Evolutionary conservation across 2,888 invertebrate genomes (phyloP).

Genomic region (Meiosimyza decipiens): DNA sequence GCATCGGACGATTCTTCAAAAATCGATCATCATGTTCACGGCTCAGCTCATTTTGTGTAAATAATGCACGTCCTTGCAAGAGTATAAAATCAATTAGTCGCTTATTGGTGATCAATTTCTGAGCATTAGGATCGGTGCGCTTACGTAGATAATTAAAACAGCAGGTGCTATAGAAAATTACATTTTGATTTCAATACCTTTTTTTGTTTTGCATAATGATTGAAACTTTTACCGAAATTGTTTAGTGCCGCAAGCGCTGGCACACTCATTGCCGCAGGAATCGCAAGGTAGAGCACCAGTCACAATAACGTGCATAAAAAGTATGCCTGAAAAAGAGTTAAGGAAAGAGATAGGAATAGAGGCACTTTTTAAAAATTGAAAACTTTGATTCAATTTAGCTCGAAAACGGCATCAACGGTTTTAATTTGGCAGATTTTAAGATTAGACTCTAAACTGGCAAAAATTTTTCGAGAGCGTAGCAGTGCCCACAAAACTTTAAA

Average conservation of each 20-base stretch:
- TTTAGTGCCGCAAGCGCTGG: slow-evolving; percentile 74
- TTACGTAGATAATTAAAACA: slow-evolving; percentile 77
- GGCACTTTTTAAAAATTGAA: not conserved
- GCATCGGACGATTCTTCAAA: not conserved
- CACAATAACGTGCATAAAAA: slow-evolving; percentile 50
- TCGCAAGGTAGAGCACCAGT: slow-evolving; percentile 69
- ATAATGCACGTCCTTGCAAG: slow-evolving; percentile 60
- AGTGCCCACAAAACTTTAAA: no score
- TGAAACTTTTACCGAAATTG: slow-evolving; percentile 68
- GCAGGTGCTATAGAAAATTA: slow-evolving; percentile 68
- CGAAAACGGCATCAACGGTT: not conserved
- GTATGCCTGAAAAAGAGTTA: slow-evolving; percentile 46
- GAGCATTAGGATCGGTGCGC: slow-evolving; percentile 62
- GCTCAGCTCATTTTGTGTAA: slow-evolving; percentile 54
- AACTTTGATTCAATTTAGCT: not conserved
- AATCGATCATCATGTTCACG: slow-evolving; percentile 38
- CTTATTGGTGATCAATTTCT: slow-evolving; percentile 57
- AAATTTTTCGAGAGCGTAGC: no score
- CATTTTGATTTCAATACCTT: not conserved
- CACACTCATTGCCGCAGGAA: slow-evolving; percentile 74
- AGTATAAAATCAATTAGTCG: slow-evolving; percentile 62
- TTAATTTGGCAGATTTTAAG: no score
- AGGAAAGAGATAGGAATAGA: no score
- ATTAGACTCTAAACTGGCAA: no score
- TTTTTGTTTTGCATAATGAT: not conserved